Evolutionary conservation across 2,113 vertebrate genomes (phyloP).

Genomic region (Psettodes erumei): DNA sequence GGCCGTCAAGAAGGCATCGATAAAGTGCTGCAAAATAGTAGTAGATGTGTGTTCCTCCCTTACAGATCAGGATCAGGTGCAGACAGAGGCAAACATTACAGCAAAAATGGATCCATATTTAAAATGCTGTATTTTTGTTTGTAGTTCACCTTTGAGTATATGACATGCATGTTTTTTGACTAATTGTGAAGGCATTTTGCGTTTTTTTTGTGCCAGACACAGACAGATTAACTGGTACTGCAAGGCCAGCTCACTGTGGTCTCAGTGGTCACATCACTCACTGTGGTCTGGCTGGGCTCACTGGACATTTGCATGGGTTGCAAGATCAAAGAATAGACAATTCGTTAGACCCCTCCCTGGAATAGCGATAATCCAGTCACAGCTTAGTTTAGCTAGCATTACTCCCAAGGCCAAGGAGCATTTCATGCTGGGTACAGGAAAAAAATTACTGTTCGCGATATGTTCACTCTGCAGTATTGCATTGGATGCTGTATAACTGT

Average conservation of each 20-base stretch:
- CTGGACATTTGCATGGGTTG: background rate
- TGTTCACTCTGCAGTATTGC: background rate
- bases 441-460: background rate
- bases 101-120: background rate
- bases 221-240: background rate
- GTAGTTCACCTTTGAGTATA: background rate
- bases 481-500: background rate
- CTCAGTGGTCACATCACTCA: conserved; percentile 12
- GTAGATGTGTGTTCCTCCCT: background rate
- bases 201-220: background rate
- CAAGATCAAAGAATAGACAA: background rate
- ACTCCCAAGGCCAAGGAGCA: no score
- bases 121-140: background rate
- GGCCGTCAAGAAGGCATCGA: background rate
- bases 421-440: background rate
- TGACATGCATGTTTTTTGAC: background rate
- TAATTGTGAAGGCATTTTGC: background rate
- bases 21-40: conserved; percentile 15
- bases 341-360: background rate
- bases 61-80: background rate
- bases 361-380: background rate
- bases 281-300: conserved; percentile 1
- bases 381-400: background rate
- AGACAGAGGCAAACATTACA: background rate
- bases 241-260: background rate